Evolutionary conservation across 2,113 vertebrate species (phyloP), one percentile per base, ranked within the genome.

Genomic region (Gambusia affinis): DNA sequence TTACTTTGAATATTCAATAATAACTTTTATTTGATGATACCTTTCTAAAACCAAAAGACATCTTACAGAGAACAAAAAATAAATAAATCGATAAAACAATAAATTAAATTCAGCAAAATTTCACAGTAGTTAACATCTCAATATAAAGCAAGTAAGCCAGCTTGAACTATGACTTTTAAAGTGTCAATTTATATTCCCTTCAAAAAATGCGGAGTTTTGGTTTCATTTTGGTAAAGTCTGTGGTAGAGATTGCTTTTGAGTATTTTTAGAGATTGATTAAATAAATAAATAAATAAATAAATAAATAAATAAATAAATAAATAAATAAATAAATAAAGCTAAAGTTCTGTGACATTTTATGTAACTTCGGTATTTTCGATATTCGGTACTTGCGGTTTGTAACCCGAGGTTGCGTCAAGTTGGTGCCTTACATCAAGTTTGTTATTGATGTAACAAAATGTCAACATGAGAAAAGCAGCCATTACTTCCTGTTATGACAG

Each of bases 401-500:
- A 27, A 6, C 15, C 33, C 19, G 0, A 30, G 10, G 4, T 72
- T 67, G 24, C 22, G 8, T 15, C 42, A 42, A 0, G 35, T 17
- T 1, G 8, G 29, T 2, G 31, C 11, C 4, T 2, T 57, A 29
- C n/a, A n/a, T n/a, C n/a, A n/a, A n/a, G n/a, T n/a, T n/a, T n/a
- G n/a, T 14, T 29, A 33, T 8, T n/a, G 37, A 31, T 39, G 47
- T 8, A 1, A 28, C 64, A 57, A 72, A 3, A 72, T 75, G 82
- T 86, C 87, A 88, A 83, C 77, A 87, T 44, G 27, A 44, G n/a
- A 3, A 44, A 61, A 70, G 19, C 5, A 5, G 8, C 14, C 1
- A 22, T 12, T 35, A 81, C 87, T 91, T 93, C 89, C 88, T 83
- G 82, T 88, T 89, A 64, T 60, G 79, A 60, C 33, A 51, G 63